phyloP scores from a whole-genome alignment of 2,888 invertebrate genomes.

The Epistrophe eligans region DNA sequence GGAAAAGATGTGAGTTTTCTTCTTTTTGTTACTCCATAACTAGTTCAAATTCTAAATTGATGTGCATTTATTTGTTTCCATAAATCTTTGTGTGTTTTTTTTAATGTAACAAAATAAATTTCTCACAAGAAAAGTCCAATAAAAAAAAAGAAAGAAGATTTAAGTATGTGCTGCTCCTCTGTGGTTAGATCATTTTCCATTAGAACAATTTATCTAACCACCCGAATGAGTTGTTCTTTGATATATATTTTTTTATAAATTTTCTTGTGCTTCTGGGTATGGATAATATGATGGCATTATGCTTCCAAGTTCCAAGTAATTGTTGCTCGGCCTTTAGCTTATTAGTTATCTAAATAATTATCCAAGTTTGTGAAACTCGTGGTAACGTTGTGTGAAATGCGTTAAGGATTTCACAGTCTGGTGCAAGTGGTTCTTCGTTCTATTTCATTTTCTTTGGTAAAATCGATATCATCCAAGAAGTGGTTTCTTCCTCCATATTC shows the following conservation, averaged over 20 bases:
- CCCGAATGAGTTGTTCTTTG: neutral
- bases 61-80: conserved; percentile 31
- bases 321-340: neutral
- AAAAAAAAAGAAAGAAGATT: neutral
- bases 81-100: conserved; percentile 37
- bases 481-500: conserved; percentile 24
- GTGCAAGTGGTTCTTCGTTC: conserved; percentile 44
- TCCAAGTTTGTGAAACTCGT: conserved; percentile 43
- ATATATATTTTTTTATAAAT: neutral
- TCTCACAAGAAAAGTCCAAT: neutral
- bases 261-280: neutral
- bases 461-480: conserved; percentile 67
- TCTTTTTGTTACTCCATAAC: neutral
- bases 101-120: neutral
- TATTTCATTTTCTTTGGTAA: conserved; percentile 47
- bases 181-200: conserved; percentile 10
- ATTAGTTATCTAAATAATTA: neutral
- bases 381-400: conserved; percentile 31
- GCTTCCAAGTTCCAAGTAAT: neutral
- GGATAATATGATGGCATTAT: neutral
- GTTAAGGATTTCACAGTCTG: conserved; percentile 16
- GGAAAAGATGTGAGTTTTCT: conserved; percentile 83
- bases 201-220: neutral
- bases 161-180: neutral
- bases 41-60: conserved; percentile 31